Percentiles rank a stretch among this genome's conserved stretches.
phyloP scores from a whole-genome alignment of 2,113 vertebrate genomes.

The Pandion haliaetus region DNA sequence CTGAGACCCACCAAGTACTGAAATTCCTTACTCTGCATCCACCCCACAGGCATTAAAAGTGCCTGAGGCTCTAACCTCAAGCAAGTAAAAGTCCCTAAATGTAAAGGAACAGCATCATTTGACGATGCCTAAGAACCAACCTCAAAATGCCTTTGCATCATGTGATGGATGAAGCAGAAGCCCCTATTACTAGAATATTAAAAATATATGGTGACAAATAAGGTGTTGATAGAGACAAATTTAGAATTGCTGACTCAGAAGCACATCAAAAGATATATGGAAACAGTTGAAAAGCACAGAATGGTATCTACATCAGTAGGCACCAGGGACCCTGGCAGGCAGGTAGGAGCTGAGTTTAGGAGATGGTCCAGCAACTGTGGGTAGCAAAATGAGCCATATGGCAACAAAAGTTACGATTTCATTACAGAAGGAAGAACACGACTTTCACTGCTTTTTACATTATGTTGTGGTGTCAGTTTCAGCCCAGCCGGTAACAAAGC shows the following conservation, averaged over 20 bases:
- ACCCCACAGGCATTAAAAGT: background rate
- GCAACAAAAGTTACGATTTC: background rate
- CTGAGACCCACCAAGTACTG: rapidly evolving
- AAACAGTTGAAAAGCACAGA: background rate
- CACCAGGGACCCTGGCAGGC: background rate
- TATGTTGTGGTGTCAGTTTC: no score
- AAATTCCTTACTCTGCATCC: background rate
- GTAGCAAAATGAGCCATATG: background rate
- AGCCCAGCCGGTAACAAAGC: no score
- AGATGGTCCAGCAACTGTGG: background rate
- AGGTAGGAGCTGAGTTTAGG: background rate
- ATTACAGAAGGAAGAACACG: background rate
- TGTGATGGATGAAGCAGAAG: background rate
- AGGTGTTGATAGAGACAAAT: background rate
- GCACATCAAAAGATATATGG: background rate
- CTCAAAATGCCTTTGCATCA: background rate
- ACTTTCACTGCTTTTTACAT: background rate
- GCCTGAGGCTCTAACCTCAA: background rate
- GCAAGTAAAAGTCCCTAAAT: background rate
- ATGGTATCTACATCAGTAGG: background rate
- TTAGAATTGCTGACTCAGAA: background rate
- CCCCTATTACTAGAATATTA: background rate
- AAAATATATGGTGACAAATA: background rate
- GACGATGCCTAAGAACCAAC: background rate
- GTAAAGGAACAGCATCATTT: background rate